These are phyloP conservation scores for Eumeta japonica DNA, from an alignment of 1,140 invertebrate genomes.

Conservation along the genomic window DNA sequence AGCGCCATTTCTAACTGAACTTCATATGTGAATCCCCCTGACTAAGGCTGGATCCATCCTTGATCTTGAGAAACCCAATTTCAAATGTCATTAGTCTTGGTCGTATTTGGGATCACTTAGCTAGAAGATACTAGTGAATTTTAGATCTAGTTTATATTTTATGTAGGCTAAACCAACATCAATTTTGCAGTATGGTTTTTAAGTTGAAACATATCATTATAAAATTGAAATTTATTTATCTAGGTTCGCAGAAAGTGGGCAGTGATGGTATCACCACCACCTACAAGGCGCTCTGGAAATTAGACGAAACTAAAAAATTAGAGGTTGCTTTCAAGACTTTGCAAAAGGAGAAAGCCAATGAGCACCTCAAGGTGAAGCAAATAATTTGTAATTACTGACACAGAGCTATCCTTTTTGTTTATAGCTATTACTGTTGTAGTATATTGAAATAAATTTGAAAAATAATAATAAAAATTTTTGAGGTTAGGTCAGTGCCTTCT, in stretches of 20 bases:
- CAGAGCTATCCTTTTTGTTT: neutral
- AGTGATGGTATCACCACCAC: slow-evolving; percentile 63
- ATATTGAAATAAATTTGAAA: neutral
- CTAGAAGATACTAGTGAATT: too few relatives aligned
- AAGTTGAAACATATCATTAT: slow-evolving; percentile 1
- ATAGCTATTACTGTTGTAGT: neutral
- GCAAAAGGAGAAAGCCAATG: slow-evolving; percentile 62
- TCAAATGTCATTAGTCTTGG: too few relatives aligned
- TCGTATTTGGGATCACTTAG: too few relatives aligned
- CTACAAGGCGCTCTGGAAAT: slow-evolving; percentile 67
- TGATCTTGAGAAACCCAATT: too few relatives aligned
- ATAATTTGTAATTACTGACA: slow-evolving; percentile 4
- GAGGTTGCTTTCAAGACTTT: slow-evolving; percentile 75
- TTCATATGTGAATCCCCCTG: too few relatives aligned
- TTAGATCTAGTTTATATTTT: too few relatives aligned
- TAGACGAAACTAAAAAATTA: slow-evolving; percentile 68
- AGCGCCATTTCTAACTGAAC: too few relatives aligned
- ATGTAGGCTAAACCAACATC: too few relatives aligned
- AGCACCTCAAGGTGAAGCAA: slow-evolving; percentile 60
- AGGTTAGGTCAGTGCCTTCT: neutral
- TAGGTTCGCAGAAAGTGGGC: slow-evolving; percentile 63
- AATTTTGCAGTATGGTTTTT: too few relatives aligned
- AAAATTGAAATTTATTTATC: slow-evolving; percentile 9
- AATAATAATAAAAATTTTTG: neutral
- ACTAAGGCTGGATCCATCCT: too few relatives aligned